Evolutionary conservation across 2,797 vertebrate genomes (phyloP), one percentile per base, ranked within the genome.

Genomic region (Cyprinodon diabolis): DNA sequence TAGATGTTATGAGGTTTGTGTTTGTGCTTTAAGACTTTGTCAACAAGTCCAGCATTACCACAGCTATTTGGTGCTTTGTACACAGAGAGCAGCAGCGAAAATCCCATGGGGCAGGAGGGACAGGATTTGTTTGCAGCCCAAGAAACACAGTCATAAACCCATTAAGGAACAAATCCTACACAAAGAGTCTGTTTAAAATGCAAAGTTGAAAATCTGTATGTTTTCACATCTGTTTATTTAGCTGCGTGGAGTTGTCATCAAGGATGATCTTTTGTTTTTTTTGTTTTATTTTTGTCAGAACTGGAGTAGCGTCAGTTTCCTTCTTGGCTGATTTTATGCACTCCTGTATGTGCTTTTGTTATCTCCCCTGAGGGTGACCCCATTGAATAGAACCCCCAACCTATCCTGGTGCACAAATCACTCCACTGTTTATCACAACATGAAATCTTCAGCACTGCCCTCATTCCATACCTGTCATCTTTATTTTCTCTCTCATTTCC

Each of bases 21-120:
- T 89, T 90, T 86, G 84, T 62, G 69, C 80, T 82, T 75, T 49
- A 76, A 82, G 79, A 84, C 81, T 89, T 85, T 90, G 87, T 92
- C 81, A 91, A 90, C 83, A 90, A 67, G 72, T 81, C 68, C 74
- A 72, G 84, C 80, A 87, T 87, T 85, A 78, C 75, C 69, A 74
- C 84, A 85, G 85, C 82, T 85, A 79, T 78, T 81, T 75, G 79
- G 77, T 66, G 74, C 70, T 78, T 57, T 73, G 73, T 83, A 72
- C 72, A 83, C 45, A 47, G 69, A 86, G 76, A 83, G 73, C 66
- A 52, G 72, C 68, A 71, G 74, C 62, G 30, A 72, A 56, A 63
- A 21, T 43, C 78, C 79, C 43, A 54, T 48, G 66, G 62, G 49
- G 45, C 83, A 30, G 51, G 71, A 79, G 79, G 23, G 60, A 67